Evolutionary conservation across 2,888 invertebrate species (phyloP).

Genomic region (Oscheius myriophilus): DNA sequence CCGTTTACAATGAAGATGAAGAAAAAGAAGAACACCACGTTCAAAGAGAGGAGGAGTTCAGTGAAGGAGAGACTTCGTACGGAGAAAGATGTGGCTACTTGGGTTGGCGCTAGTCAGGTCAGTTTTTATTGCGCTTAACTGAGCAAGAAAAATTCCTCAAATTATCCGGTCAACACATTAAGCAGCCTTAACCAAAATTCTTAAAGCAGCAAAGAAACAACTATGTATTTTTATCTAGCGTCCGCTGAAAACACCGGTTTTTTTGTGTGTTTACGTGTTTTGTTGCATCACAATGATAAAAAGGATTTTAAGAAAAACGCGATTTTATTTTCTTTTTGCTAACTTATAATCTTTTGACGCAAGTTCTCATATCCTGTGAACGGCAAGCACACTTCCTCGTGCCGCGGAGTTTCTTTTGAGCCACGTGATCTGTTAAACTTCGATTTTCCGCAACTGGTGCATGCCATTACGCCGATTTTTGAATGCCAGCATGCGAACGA

Average conservation of each 20-base stretch:
- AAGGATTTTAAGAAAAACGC: too few relatives aligned
- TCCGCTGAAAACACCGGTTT: too few relatives aligned
- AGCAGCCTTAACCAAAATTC: too few relatives aligned
- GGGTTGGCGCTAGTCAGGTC: conserved; percentile 20
- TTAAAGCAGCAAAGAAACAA: too few relatives aligned
- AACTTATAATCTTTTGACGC: neutral
- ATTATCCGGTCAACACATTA: too few relatives aligned
- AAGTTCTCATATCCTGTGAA: neutral
- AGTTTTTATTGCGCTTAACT: neutral
- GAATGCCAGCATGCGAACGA: neutral
- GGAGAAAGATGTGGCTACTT: conserved; percentile 5
- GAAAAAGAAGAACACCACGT: neutral
- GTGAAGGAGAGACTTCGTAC: conserved; percentile 6
- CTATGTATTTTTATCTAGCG: too few relatives aligned
- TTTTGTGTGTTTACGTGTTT: too few relatives aligned
- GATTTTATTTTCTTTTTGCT: too few relatives aligned
- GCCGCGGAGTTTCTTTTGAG: too few relatives aligned
- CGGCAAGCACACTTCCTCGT: neutral
- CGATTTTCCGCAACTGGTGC: neutral
- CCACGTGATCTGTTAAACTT: neutral
- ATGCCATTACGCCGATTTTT: neutral
- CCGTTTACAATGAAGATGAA: neutral
- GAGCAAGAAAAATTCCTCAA: neutral
- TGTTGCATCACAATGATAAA: too few relatives aligned
- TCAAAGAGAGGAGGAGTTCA: neutral